These are phyloP conservation scores for Ardeotis arabs DNA, from an alignment of 2,113 vertebrate genomes.

Conservation along the genomic window DNA sequence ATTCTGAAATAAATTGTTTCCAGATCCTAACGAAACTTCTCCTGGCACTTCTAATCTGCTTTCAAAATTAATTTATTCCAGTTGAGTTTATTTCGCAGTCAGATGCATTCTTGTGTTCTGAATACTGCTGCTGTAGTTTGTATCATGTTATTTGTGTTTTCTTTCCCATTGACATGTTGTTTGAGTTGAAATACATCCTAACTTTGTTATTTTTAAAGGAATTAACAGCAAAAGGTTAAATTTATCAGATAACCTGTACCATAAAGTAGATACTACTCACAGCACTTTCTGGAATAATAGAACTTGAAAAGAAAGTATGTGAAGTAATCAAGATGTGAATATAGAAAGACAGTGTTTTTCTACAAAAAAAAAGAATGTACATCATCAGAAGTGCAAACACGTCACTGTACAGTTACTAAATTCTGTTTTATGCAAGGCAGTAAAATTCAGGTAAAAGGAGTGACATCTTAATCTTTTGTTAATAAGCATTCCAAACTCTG, in stretches of 20 bases:
- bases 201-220: neutral
- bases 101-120: neutral
- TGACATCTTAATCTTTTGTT: neutral
- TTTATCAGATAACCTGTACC: neutral
- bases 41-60: constrained; percentile 56
- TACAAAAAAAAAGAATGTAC: neutral
- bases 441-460: neutral
- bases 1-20: constrained; percentile 47
- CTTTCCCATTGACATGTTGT: neutral
- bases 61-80: constrained; percentile 55
- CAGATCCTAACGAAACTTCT: constrained; percentile 48
- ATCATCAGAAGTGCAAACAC: neutral
- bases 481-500: neutral
- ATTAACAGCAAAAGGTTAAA: neutral
- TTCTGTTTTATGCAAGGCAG: neutral
- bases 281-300: neutral
- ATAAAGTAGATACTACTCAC: neutral
- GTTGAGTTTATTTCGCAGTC: constrained; percentile 37
- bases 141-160: neutral
- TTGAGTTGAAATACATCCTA: neutral
- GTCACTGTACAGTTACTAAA: neutral
- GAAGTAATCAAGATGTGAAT: neutral
- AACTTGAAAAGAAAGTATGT: neutral
- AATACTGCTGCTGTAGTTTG: neutral
- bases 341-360: neutral